Evolutionary conservation across 2,888 invertebrate species (phyloP).

Genomic region (Ypsolopha scabrella): DNA sequence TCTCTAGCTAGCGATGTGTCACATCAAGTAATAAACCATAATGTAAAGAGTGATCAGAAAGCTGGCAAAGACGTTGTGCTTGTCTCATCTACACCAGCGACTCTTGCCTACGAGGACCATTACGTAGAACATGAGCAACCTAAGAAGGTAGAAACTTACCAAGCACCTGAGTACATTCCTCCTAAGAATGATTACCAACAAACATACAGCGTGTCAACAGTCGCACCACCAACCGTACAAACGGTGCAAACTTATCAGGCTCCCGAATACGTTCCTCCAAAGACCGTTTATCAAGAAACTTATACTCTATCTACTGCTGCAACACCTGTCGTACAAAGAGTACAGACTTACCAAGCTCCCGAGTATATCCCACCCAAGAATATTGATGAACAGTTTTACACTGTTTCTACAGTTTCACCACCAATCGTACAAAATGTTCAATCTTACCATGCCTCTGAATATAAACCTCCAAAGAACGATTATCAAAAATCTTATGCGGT

Average conservation of each 20-base stretch:
- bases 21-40: slow-evolving; percentile 48
- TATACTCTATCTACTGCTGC: slow-evolving; percentile 24
- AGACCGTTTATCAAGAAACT: slow-evolving; percentile 25
- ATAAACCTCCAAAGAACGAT: slow-evolving; percentile 31
- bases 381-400: slow-evolving; percentile 20
- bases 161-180: slow-evolving; percentile 27
- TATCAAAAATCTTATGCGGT: slow-evolving; percentile 22
- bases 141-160: slow-evolving; percentile 28
- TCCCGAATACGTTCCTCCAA: slow-evolving; percentile 29
- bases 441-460: slow-evolving; percentile 29
- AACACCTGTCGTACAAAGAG: slow-evolving; percentile 21
- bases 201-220: not conserved
- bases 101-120: slow-evolving; percentile 48
- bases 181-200: slow-evolving; percentile 33
- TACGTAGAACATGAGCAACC: slow-evolving; percentile 41
- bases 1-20: slow-evolving; percentile 55
- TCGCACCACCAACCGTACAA: slow-evolving; percentile 14
- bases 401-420: slow-evolving; percentile 27
- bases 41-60: slow-evolving; percentile 24
- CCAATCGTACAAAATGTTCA: slow-evolving; percentile 22
- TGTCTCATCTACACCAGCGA: slow-evolving; percentile 50
- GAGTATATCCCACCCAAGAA: slow-evolving; percentile 31
- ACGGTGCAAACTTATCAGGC: slow-evolving; percentile 32
- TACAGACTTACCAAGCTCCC: slow-evolving; percentile 29
- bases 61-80: slow-evolving; percentile 29